Conservation (phyloP, 2,797 vertebrate genomes). For the Tarsius wallacei region DNA sequence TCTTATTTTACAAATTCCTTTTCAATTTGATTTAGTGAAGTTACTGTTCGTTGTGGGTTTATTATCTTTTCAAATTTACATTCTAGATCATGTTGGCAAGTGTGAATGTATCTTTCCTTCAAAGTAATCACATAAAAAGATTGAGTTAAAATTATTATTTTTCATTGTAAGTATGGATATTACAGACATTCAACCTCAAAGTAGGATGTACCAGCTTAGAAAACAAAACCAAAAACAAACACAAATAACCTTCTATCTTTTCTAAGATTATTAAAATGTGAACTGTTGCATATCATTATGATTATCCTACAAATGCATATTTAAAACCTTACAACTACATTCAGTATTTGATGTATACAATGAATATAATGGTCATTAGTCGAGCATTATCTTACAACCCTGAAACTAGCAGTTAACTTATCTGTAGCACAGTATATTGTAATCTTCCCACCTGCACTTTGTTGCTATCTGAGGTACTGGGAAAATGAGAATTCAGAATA, state of each 20-base stretch:
- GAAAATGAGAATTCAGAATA: not conserved
- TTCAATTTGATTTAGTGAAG: constrained; percentile 19
- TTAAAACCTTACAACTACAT: not conserved
- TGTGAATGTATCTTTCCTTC: not conserved
- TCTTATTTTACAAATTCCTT: not conserved
- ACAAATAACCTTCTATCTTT: not conserved
- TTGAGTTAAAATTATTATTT: not conserved
- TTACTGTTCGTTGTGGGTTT: not conserved
- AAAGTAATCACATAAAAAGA: not conserved
- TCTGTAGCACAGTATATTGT: not conserved
- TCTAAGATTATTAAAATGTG: not conserved
- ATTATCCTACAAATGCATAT: not conserved
- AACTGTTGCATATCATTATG: not conserved
- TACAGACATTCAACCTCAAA: not conserved
- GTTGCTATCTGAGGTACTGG: not conserved
- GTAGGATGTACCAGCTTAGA: not conserved
- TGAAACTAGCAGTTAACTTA: not conserved
- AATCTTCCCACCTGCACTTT: not conserved
- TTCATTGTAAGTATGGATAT: not conserved
- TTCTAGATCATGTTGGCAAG: not conserved
- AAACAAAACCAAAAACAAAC: not conserved
- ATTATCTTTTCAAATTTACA: constrained; percentile 31
- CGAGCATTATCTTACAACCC: not conserved
- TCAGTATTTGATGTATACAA: not conserved
- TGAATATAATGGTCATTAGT: not conserved